These are phyloP conservation scores for Hydroisotoma schaefferi DNA, from an alignment of 2,888 invertebrate genomes.

Conservation along the genomic window DNA sequence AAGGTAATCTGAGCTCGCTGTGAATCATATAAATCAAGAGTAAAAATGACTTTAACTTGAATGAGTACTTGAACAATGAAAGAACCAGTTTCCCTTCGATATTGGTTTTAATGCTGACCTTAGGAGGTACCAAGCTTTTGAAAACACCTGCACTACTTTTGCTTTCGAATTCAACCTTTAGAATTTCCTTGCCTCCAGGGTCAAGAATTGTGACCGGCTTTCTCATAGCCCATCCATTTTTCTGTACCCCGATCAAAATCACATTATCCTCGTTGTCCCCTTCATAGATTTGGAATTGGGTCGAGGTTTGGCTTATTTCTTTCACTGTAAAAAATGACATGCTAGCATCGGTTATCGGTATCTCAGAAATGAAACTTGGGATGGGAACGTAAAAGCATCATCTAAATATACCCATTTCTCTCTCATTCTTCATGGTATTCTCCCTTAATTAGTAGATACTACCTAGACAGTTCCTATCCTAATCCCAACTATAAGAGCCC, in stretches of 20 bases:
- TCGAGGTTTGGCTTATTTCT: slow-evolving; percentile 11
- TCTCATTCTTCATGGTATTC: no score
- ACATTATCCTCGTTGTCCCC: slow-evolving; percentile 13
- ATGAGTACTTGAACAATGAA: no score
- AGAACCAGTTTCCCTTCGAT: no score
- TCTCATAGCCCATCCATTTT: slow-evolving; percentile 16
- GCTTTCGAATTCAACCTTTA: slow-evolving; percentile 14
- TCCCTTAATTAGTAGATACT: no score
- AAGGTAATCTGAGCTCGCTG: slow-evolving; percentile 15
- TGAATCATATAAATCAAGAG: not conserved
- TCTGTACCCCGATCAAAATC: slow-evolving; percentile 16
- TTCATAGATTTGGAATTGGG: slow-evolving; percentile 17
- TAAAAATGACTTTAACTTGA: not conserved
- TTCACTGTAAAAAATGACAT: slow-evolving; percentile 6
- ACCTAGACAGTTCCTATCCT: no score
- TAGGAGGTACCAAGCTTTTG: slow-evolving; percentile 16
- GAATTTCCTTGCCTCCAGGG: not conserved
- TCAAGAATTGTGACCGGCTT: slow-evolving; percentile 19
- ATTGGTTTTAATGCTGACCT: slow-evolving; percentile 12
- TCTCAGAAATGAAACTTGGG: no score
- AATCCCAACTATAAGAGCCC: no score
- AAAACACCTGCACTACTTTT: slow-evolving; percentile 7
- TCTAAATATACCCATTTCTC: no score
- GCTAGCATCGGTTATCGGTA: no score
- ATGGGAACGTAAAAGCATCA: no score